phyloP scores from a whole-genome alignment of 2,113 vertebrate genomes.

The Nyctibius bracteatus region DNA sequence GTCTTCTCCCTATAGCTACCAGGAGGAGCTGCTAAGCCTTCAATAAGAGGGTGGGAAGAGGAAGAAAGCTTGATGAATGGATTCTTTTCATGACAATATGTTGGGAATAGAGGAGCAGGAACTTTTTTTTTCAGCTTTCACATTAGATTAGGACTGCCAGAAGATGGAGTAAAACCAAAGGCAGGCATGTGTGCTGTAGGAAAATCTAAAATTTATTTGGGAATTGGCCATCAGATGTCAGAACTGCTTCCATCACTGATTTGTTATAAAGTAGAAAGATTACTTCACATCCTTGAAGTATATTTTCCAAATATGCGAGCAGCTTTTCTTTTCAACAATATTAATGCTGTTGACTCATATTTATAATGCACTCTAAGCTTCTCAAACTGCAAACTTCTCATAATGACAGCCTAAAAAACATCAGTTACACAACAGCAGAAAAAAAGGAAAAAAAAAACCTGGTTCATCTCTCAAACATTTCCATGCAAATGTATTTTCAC shows the following conservation, averaged over 20 bases:
- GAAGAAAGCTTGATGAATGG: background rate
- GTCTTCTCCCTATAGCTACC: background rate
- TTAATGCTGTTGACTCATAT: conserved; percentile 30
- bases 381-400: background rate
- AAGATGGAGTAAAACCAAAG: background rate
- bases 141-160: background rate
- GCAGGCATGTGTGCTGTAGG: rapidly evolving
- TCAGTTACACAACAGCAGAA: background rate
- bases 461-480: background rate
- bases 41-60: background rate
- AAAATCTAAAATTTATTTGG: background rate
- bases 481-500: background rate
- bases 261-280: background rate
- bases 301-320: background rate
- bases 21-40: background rate
- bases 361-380: conserved; percentile 34
- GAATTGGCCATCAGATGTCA: background rate
- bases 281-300: background rate
- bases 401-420: background rate
- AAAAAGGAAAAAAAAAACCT: background rate
- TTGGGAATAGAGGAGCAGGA: background rate
- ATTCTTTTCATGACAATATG: background rate
- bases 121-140: background rate
- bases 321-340: background rate
- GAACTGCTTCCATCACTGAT: background rate